phyloP scores from a whole-genome alignment of 1,140 invertebrate genomes.

The Drosophila nikananu region DNA sequence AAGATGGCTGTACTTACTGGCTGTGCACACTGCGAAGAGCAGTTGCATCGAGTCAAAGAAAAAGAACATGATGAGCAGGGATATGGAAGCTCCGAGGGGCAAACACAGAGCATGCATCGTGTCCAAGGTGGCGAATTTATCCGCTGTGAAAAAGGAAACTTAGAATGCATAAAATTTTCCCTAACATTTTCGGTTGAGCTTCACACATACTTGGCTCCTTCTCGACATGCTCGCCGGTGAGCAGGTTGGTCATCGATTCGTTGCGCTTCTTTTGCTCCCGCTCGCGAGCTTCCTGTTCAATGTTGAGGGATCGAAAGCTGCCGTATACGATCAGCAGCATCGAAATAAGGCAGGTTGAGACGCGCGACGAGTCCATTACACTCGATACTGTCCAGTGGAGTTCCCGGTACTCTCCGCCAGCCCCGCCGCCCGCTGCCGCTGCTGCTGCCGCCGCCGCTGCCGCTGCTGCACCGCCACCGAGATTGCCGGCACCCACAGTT shows the following conservation, averaged over 20 bases:
- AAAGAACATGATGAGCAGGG: slow-evolving; percentile 98
- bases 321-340: slow-evolving; percentile 99
- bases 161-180: slow-evolving; percentile 22
- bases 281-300: slow-evolving; percentile 96
- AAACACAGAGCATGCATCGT: slow-evolving; percentile 98
- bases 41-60: slow-evolving; percentile 99
- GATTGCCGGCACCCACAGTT: slow-evolving; percentile 64
- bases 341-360: slow-evolving; percentile 98
- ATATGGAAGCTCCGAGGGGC: slow-evolving; percentile 97
- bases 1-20: slow-evolving; percentile 89
- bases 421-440: slow-evolving; percentile 36
- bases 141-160: slow-evolving; percentile 56
- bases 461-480: slow-evolving; percentile 63
- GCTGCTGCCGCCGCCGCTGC: slow-evolving; percentile 48
- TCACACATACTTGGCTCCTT: slow-evolving; percentile 82
- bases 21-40: slow-evolving; percentile 98
- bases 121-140: slow-evolving; percentile 91
- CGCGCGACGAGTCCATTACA: slow-evolving; percentile 97
- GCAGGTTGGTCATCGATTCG: slow-evolving; percentile 86
- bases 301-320: slow-evolving; percentile 96
- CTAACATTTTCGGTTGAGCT: neutral
- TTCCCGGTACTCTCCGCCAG: slow-evolving; percentile 85
- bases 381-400: slow-evolving; percentile 94
- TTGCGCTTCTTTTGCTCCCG: slow-evolving; percentile 92
- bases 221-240: slow-evolving; percentile 85